Base-by-base conservation (phyloP, 1,140 invertebrate genomes). In the Drosophila kanapiae region DNA sequence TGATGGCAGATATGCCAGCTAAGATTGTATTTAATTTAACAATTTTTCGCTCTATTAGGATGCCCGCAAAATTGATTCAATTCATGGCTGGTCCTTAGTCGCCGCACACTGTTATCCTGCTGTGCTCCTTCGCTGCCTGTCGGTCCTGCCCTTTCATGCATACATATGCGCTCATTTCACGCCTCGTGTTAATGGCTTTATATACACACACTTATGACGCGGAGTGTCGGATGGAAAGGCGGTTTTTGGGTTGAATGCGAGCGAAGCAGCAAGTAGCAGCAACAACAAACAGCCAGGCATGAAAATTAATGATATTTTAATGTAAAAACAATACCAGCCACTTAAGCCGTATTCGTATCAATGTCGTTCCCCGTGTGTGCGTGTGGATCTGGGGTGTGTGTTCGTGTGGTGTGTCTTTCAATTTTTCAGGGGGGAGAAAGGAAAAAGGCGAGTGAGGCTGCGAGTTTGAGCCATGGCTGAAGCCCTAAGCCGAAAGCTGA, bases 251-350 rank as follows among this genome's bases (percentile, higher is more conserved):
- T 8, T 31, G 31, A 31, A 8, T 31, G 31, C 31, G 31, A 31
- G 48, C 4, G 23, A 56, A 38, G 53, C 53, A n/a, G n/a, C n/a
- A n/a, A n/a, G 5, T 56, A 38, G 35, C 18, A 54, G 35, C 56
- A 59, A 48, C 38, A 47, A 29, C 62, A 74, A 63, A 61, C 76
- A 76, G 57, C 18, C 61, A 69, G 63, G 80, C 84, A 88, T 83
- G 63, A 84, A 88, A 88, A 83, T 88, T 83, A 87, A 88, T 87
- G 84, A 87, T 87, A 88, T 87, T 87, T 87, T 87, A 88, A 87
- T 87, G 83, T 88, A 88, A 88, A 87, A 87, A 87, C 83, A 87
- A 87, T 87, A 84, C 64, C 84, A 87, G 84, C 76, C 84, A 87
- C 83, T 87, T 87, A 83, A 88, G 83, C 84, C 65, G 61, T 47